phyloP scores from a whole-genome alignment of 2,113 vertebrate genomes.

The Silurus asotus region DNA sequence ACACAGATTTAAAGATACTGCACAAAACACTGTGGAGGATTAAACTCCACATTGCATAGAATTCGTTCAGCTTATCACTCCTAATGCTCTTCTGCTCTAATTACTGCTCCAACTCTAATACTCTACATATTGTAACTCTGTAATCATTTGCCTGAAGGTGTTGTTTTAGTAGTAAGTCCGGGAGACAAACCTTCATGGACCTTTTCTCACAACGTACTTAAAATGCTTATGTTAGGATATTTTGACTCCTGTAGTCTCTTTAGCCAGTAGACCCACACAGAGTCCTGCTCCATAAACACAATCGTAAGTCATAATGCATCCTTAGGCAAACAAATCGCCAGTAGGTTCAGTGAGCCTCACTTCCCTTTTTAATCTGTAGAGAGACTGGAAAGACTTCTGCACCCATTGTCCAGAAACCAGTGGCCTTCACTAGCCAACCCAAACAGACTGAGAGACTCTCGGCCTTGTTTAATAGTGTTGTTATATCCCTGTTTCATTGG shows the following conservation, averaged over 20 bases:
- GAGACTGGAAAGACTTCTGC: slow-evolving; percentile 13
- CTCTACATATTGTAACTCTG: neutral
- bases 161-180: neutral
- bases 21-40: neutral
- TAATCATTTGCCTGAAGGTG: neutral
- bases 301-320: slow-evolving; percentile 50
- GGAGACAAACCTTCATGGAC: neutral
- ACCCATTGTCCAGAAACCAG: slow-evolving; percentile 44
- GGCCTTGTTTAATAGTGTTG: neutral
- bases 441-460: slow-evolving; percentile 19
- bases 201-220: neutral
- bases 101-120: neutral
- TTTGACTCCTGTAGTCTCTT: neutral
- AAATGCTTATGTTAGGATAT: neutral
- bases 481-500: neutral
- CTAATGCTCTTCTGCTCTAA: neutral
- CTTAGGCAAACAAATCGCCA: slow-evolving; percentile 47
- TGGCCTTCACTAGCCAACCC: slow-evolving; percentile 19
- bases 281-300: slow-evolving; percentile 31
- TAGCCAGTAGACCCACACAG: neutral
- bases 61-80: neutral
- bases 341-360: slow-evolving; percentile 25
- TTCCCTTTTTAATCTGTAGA: slow-evolving; percentile 40
- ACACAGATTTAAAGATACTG: neutral
- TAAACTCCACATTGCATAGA: neutral